Evolutionary conservation across 2,888 invertebrate genomes (phyloP), one percentile per base, ranked within the genome.

Genomic region (Dione vanillae): DNA sequence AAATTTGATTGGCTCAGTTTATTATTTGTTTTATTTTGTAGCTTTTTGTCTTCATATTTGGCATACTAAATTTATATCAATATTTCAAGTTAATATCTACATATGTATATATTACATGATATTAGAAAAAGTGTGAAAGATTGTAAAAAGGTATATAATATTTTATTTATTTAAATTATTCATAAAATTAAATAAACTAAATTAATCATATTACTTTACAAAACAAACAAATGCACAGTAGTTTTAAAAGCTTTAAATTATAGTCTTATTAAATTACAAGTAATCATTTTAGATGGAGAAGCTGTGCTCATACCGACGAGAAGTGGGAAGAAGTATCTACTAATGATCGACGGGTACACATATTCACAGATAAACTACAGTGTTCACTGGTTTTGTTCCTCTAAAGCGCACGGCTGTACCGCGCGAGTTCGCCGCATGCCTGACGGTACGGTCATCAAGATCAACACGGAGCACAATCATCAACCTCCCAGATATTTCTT

Each of bases 371-470:
- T 83, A 40, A 82, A 83, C 69, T 75, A 81, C 56, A 78, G 77
- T 37, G 47, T 69, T 0, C 78, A 78, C 41, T 87, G 85, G 85
- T 75, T 78, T 6, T 86, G 86, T 64, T 84, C 86, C n/a, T 82
- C 84, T 1, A 83, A 79, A 69, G 75, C 75, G 12, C 71, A 72
- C n/a, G 80, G 83, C 16, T 81, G 82, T 59, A 27, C 70, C 5
- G 83, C 80, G 14, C 77, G 82, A n/a, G 67, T 82, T 7, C 75
- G 77, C 6, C 71, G 72, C 11, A 47, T 45, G 16, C 58, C 65
- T 1, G 69, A 75, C 45, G 77, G 78, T 0, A 43, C 67, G 9
- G 74, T 82, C n/a, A 16, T 74, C 2, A 76, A 73, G 40, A 59
- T 82, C 9, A 71, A 75, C 61, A 76, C 75, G 0, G 51, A 74